Percentiles rank a stretch among this genome's conserved stretches.
Evolutionary conservation across 2,113 vertebrate species (phyloP).

Genomic region (Sapajus apella): DNA sequence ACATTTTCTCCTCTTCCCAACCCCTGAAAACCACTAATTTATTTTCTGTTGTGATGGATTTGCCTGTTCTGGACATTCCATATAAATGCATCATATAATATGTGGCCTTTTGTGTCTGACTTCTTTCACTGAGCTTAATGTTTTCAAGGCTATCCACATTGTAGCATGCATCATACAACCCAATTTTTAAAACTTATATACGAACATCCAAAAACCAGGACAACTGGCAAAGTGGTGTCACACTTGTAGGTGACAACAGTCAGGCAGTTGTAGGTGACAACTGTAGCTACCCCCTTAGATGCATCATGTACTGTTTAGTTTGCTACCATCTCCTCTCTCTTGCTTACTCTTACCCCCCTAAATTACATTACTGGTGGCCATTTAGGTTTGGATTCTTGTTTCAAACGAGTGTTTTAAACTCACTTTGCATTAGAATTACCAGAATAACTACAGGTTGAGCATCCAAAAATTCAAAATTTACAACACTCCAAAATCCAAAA

Average conservation of each 20-base stretch:
- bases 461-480: neutral
- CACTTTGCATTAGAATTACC: neutral
- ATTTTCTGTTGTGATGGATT: neutral
- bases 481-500: neutral
- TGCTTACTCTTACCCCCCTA: neutral
- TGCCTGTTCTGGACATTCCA: neutral
- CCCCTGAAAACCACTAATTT: neutral
- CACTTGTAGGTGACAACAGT: neutral
- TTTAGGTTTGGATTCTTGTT: neutral
- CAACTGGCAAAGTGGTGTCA: neutral
- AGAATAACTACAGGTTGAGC: neutral
- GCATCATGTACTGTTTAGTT: neutral
- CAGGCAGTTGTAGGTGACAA: neutral
- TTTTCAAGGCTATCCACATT: neutral
- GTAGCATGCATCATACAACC: neutral
- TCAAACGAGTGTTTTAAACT: neutral
- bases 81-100: neutral
- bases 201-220: neutral
- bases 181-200: neutral
- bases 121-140: neutral
- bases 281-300: neutral
- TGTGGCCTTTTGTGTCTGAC: neutral
- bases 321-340: neutral
- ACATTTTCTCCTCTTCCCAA: neutral
- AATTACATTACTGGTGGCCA: neutral